phyloP scores from a whole-genome alignment of 1,140 invertebrate species.

The Temnothorax nylanderi region DNA sequence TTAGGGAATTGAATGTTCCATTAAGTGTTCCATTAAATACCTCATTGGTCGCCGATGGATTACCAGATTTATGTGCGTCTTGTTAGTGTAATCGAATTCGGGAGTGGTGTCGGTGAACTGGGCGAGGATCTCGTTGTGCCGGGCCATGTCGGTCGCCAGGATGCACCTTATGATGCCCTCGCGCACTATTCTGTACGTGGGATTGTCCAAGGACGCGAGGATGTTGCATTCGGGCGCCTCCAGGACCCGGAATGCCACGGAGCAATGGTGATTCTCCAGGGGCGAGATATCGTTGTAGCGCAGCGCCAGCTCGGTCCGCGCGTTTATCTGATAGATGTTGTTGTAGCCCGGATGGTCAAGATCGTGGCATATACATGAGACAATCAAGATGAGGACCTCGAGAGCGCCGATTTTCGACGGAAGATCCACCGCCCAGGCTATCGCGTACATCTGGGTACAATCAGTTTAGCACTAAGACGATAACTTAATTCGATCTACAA shows the following conservation, averaged over 20 bases:
- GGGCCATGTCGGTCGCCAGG: slow-evolving; percentile 94
- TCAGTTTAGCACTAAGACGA: background rate
- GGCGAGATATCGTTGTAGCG: slow-evolving; percentile 96
- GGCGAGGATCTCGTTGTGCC: slow-evolving; percentile 94
- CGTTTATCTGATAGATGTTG: slow-evolving; percentile 96
- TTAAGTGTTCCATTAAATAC: background rate
- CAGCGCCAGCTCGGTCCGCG: slow-evolving; percentile 93
- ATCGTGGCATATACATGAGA: slow-evolving; percentile 96
- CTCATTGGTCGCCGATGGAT: slow-evolving; percentile 73
- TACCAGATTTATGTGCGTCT: slow-evolving; percentile 93
- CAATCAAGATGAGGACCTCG: slow-evolving; percentile 92
- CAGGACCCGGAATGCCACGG: slow-evolving; percentile 93
- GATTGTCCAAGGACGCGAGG: slow-evolving; percentile 88
- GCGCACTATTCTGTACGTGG: slow-evolving; percentile 88
- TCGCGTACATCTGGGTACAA: slow-evolving; percentile 92
- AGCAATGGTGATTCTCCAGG: slow-evolving; percentile 96
- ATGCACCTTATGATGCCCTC: slow-evolving; percentile 95
- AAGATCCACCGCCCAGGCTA: slow-evolving; percentile 91
- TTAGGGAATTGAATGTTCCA: background rate
- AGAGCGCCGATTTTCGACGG: slow-evolving; percentile 90
- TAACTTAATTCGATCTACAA: background rate
- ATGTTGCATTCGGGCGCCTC: slow-evolving; percentile 93
- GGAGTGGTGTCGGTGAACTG: slow-evolving; percentile 90
- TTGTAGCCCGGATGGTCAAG: slow-evolving; percentile 97
- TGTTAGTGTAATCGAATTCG: slow-evolving; percentile 92